Evolutionary conservation across 2,113 vertebrate genomes (phyloP), one percentile per base, ranked within the genome.

Genomic region (Gila orcuttii): DNA sequence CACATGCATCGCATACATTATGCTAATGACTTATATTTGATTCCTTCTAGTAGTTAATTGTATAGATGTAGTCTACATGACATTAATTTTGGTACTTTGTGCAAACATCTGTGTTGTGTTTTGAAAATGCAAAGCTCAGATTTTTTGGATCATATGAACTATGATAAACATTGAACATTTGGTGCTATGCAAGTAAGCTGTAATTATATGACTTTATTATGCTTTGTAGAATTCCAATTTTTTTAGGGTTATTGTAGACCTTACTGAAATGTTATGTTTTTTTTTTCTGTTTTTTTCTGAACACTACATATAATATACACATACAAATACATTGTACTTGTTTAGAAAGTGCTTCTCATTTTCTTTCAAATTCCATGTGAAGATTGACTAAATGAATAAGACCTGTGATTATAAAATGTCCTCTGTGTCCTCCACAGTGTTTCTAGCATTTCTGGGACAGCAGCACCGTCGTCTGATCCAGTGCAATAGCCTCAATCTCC

Each of bases 391-490:
- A 33, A 52, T 36, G 3, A 39, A 79, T 12, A 59, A 83, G 2
- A 25, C 64, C 17, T 50, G 62, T 25, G 50, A 23, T 83, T 73
- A 76, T n/a, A 33, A 39, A 68, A 69, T 68, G 19, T 74, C 50
- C 28, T 31, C 23, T 10, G 87, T 59, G 4, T 89, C 66, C 50
- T 79, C 83, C 15, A 23, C 86, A 57, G 15, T 36, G 64, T 84
- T 50, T 66, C 47, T 75, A 25, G 42, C 21, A 66, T 25, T 73
- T 73, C 47, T 83, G 69, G 76, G 68, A 55, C 78, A 83, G 36
- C 89, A 86, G 57, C 88, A 33, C 33, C 69, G 31, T 42, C 69
- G 31, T 42, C 85, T 88, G 76, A 90, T 69, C 89, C 89, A 88
- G 3, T 62, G 64, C 76, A 86, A 42, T 45, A 90, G 69, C 60